phyloP scores from a whole-genome alignment of 2,113 vertebrate genomes.

The Sceloporus undulatus region DNA sequence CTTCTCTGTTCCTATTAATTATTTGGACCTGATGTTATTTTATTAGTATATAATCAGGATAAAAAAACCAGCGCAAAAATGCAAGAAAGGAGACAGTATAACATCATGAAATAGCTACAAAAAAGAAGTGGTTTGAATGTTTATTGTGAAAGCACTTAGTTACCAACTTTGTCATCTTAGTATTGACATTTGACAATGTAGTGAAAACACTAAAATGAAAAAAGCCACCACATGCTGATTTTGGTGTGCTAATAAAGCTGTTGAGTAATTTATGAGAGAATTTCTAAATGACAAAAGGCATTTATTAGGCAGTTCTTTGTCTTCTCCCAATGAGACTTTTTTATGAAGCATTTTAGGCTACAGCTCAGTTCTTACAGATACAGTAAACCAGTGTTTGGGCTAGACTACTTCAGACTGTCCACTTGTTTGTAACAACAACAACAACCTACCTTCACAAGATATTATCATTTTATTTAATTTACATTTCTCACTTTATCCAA shows the following conservation, averaged over 20 bases:
- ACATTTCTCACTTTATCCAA: neutral
- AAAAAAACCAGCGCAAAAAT: neutral
- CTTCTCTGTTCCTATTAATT: neutral
- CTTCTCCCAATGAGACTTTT: neutral
- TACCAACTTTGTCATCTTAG: neutral
- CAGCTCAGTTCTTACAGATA: neutral
- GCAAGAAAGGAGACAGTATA: neutral
- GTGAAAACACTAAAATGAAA: neutral
- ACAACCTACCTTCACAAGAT: neutral
- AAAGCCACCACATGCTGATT: neutral
- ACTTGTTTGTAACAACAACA: neutral
- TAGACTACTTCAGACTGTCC: neutral
- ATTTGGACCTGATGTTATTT: neutral
- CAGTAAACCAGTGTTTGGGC: too few relatives aligned
- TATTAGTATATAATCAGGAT: neutral
- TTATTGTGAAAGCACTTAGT: neutral
- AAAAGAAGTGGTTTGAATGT: neutral
- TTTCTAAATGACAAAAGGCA: constrained; percentile 3
- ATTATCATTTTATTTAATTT: neutral
- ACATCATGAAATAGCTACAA: neutral
- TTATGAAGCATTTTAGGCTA: neutral
- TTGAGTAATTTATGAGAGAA: neutral
- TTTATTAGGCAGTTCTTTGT: neutral
- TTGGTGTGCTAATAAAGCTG: constrained; percentile 23
- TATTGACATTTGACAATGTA: neutral